phyloP scores from a whole-genome alignment of 2,888 invertebrate genomes.

The Ceraclea dissimilis region DNA sequence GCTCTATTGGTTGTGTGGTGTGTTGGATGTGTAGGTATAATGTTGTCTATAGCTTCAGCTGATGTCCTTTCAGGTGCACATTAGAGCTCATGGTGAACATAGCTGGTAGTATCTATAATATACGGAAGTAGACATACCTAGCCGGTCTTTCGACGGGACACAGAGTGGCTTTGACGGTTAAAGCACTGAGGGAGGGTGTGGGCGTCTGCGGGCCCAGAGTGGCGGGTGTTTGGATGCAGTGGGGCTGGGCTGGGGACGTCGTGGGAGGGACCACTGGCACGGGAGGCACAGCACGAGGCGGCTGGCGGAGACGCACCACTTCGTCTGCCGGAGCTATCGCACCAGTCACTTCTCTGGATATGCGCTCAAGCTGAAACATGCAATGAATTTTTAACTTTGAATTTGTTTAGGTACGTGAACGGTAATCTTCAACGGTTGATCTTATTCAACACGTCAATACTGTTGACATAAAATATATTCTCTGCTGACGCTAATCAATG shows the following conservation, averaged over 20 bases:
- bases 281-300: constrained; percentile 1
- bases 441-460: no score
- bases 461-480: no score
- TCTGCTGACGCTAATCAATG: no score
- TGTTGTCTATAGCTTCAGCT: no score
- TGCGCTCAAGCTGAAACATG: constrained; percentile 32
- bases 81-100: no score
- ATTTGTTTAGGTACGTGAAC: no score
- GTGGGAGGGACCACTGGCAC: constrained; percentile 21
- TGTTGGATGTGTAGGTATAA: no score
- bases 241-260: constrained; percentile 13
- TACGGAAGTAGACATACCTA: constrained; percentile 16
- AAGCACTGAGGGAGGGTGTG: constrained; percentile 29
- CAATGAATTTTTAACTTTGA: no score
- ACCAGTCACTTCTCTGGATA: constrained; percentile 33
- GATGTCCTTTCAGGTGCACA: no score
- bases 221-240: not conserved
- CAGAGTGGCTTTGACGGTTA: constrained; percentile 34
- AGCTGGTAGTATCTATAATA: not conserved
- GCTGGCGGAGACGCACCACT: constrained; percentile 12
- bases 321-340: constrained; percentile 21
- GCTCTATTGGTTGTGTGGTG: no score
- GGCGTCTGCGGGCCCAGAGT: constrained; percentile 16
- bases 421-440: no score
- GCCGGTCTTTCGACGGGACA: constrained; percentile 31